Conservation (phyloP, 2,888 invertebrate genomes). For the Eilema caniola region DNA sequence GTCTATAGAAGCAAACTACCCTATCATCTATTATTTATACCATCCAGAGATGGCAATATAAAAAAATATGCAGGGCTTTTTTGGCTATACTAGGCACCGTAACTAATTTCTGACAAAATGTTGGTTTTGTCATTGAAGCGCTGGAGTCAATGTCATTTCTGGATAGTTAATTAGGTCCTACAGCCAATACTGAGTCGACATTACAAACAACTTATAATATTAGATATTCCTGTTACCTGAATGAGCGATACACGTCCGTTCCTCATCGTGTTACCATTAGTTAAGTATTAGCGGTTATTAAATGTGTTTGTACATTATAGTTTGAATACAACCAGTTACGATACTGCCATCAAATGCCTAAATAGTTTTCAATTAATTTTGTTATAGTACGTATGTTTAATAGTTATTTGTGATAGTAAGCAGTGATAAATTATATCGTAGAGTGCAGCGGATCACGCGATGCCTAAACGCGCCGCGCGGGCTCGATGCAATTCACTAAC, state of each 20-base stretch:
- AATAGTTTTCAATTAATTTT: slow-evolving; percentile 78
- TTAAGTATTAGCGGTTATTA: slow-evolving; percentile 78
- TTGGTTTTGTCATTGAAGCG: not conserved
- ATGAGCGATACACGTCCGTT: slow-evolving; percentile 82
- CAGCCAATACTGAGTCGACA: slow-evolving; percentile 44
- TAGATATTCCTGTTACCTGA: slow-evolving; percentile 81
- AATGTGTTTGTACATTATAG: slow-evolving; percentile 79
- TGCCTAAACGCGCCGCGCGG: slow-evolving; percentile 24
- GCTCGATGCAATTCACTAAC: slow-evolving; percentile 37
- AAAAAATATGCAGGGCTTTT: not conserved
- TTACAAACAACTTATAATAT: slow-evolving; percentile 50
- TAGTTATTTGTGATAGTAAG: slow-evolving; percentile 83
- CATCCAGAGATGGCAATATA: not conserved
- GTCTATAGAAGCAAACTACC: not conserved
- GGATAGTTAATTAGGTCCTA: slow-evolving; percentile 23
- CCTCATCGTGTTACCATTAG: slow-evolving; percentile 86
- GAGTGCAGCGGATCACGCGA: slow-evolving; percentile 33
- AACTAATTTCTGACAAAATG: not conserved
- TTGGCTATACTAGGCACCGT: not conserved
- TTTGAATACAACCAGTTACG: slow-evolving; percentile 83
- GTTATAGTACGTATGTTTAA: slow-evolving; percentile 72
- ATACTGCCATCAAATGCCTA: slow-evolving; percentile 87
- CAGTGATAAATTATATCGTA: slow-evolving; percentile 72
- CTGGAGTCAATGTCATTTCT: slow-evolving; percentile 17
- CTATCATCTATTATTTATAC: not conserved